These are phyloP conservation scores for Pseudomyrmex sp. DNA, from an alignment of 1,140 invertebrate genomes.

Conservation along the genomic window DNA sequence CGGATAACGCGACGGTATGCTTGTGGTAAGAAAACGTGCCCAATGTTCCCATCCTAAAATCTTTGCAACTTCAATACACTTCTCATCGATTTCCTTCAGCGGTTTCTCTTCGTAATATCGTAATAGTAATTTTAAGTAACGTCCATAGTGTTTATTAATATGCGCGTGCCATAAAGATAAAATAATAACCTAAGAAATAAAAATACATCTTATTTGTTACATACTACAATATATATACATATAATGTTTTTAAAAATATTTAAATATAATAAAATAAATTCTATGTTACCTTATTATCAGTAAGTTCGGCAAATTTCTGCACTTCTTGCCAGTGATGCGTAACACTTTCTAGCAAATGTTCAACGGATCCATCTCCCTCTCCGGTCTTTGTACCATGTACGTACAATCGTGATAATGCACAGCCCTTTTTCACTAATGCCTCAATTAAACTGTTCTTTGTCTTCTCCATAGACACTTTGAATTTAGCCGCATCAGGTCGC, in stretches of 20 bases:
- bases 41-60: constrained; percentile 90
- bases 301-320: constrained; percentile 91
- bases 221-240: neutral
- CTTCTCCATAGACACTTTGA: constrained; percentile 94
- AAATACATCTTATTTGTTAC: constrained; percentile 19
- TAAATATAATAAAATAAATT: constrained; percentile 86
- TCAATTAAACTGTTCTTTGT: constrained; percentile 92
- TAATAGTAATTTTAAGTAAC: constrained; percentile 90
- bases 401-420: constrained; percentile 89
- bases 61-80: constrained; percentile 88
- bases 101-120: constrained; percentile 93
- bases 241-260: constrained; percentile 10
- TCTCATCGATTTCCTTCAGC: constrained; percentile 90
- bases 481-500: constrained; percentile 90
- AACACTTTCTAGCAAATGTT: constrained; percentile 86
- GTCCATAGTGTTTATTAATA: constrained; percentile 91
- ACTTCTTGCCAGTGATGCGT: constrained; percentile 89
- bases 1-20: constrained; percentile 89
- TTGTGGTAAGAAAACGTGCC: constrained; percentile 85
- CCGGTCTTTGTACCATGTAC: constrained; percentile 80
- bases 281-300: constrained; percentile 89
- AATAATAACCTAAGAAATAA: constrained; percentile 87
- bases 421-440: constrained; percentile 91
- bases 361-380: constrained; percentile 76
- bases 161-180: constrained; percentile 94